Evolutionary conservation across 2,797 vertebrate species (phyloP).

Genomic region (Meda fulgida): DNA sequence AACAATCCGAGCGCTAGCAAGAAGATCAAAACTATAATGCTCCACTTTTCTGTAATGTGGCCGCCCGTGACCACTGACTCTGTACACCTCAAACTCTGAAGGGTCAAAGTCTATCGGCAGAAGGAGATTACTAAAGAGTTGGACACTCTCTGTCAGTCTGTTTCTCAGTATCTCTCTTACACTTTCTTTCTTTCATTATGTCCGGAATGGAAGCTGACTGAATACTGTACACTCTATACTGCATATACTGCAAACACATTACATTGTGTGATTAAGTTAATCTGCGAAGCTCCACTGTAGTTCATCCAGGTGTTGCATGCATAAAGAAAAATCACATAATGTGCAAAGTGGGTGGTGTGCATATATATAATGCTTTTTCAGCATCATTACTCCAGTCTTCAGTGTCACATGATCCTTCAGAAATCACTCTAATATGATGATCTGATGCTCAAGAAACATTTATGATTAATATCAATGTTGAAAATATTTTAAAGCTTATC

Average conservation of each 20-base stretch:
- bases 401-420: too few species aligned
- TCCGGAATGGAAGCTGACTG: background rate
- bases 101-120: background rate
- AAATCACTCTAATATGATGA: too few species aligned
- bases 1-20: background rate
- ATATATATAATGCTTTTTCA: too few species aligned
- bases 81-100: too few species aligned
- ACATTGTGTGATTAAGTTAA: background rate
- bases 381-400: too few species aligned
- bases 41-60: background rate
- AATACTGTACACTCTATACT: background rate
- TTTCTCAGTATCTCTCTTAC: background rate
- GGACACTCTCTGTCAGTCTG: background rate
- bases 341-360: background rate
- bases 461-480: too few species aligned
- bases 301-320: background rate
- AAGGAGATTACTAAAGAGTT: background rate
- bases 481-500: too few species aligned
- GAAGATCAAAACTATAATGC: slow-evolving; percentile 6
- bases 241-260: background rate
- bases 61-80: background rate
- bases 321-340: background rate
- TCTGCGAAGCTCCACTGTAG: background rate
- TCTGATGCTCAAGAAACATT: too few species aligned
- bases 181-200: background rate